A percentile compares a stretch with the other conserved stretches of the same genome.
phyloP scores from a whole-genome alignment of 2,797 vertebrate species.

The Monodelphis domestica region DNA sequence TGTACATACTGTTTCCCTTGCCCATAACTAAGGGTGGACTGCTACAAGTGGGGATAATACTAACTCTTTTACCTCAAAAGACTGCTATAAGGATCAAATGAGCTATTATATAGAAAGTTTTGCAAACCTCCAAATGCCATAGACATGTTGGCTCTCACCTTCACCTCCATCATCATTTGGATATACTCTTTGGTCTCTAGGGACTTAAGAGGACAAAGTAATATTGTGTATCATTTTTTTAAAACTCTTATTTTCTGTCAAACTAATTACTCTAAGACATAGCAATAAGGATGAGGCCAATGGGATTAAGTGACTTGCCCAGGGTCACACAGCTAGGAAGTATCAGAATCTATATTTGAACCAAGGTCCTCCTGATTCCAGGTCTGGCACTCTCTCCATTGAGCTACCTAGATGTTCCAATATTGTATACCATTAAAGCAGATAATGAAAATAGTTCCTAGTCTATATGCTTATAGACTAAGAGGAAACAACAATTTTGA shows the following conservation, averaged over 20 bases:
- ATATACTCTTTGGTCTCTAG: not conserved
- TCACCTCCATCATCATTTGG: not conserved
- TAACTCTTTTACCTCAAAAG: not conserved
- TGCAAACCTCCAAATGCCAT: not conserved
- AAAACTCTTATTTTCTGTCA: too few relatives aligned
- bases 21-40: too few relatives aligned
- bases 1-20: too few relatives aligned
- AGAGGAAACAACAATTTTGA: constrained; percentile 4
- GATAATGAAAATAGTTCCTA: not conserved
- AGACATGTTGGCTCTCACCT: not conserved
- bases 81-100: not conserved
- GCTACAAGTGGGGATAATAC: not conserved
- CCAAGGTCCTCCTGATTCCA: too few relatives aligned
- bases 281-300: too few relatives aligned
- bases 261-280: too few relatives aligned
- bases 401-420: too few relatives aligned
- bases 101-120: not conserved
- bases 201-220: not conserved
- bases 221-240: not conserved
- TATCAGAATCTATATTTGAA: too few relatives aligned
- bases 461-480: constrained; percentile 5
- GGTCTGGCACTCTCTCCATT: too few relatives aligned
- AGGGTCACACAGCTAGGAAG: too few relatives aligned
- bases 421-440: constrained; percentile 17
- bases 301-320: too few relatives aligned